These are phyloP conservation scores for Athalia circularis DNA, from an alignment of 2,888 invertebrate species.

Conservation along the genomic window DNA sequence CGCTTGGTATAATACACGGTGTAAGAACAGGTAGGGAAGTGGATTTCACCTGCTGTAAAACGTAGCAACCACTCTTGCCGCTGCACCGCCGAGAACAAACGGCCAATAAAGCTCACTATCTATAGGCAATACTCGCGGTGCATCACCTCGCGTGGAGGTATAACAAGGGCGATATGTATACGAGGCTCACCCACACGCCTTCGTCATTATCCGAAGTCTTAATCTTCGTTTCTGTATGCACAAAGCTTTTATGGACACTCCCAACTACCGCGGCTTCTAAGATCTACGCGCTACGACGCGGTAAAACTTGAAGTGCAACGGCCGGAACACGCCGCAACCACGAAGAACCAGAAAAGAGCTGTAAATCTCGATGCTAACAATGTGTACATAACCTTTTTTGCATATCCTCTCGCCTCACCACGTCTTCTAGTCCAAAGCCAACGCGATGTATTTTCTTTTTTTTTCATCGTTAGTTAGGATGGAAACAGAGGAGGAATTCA, in stretches of 20 bases:
- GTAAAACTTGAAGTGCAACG: neutral
- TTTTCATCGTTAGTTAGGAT: too few relatives aligned
- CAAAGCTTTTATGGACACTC: conserved; percentile 33
- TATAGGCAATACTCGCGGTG: neutral
- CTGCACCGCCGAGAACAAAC: conserved; percentile 31
- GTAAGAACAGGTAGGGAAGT: neutral
- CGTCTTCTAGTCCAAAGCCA: neutral
- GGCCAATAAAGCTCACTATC: conserved; percentile 30
- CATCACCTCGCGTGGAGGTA: neutral
- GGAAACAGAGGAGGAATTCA: neutral
- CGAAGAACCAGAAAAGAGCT: neutral
- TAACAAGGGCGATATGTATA: neutral
- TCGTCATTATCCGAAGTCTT: conserved; percentile 41
- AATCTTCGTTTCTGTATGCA: conserved; percentile 29
- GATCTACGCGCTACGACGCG: conserved; percentile 2
- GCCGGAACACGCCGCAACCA: neutral
- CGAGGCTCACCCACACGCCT: conserved; percentile 18
- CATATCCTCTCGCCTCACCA: neutral
- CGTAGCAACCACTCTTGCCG: neutral
- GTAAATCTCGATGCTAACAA: conserved; percentile 5
- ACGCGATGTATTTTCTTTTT: too few relatives aligned
- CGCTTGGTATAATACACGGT: too few relatives aligned
- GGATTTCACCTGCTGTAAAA: conserved; percentile 36
- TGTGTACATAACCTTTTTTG: neutral
- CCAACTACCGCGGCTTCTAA: neutral